Conservation (phyloP, 1,140 invertebrate species). For the Dinoponera quadriceps region DNA sequence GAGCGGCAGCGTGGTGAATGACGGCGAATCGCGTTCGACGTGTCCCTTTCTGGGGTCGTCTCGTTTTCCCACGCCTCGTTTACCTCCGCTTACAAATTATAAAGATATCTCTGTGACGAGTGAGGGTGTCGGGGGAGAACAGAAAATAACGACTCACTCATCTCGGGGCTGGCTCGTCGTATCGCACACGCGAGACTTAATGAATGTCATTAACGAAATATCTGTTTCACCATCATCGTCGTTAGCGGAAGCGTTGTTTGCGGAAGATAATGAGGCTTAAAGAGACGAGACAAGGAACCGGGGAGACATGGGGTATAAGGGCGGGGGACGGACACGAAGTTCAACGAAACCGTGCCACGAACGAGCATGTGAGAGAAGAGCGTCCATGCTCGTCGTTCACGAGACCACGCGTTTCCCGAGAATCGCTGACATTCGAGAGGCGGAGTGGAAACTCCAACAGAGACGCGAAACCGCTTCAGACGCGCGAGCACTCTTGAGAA, state of each 20-base stretch:
- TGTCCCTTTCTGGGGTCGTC: too few relatives aligned
- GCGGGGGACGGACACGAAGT: conserved; percentile 55
- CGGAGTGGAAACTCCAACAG: conserved; percentile 59
- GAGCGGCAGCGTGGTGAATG: too few relatives aligned
- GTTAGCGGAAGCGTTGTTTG: conserved; percentile 37
- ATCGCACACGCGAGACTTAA: conserved; percentile 9
- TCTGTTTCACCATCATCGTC: conserved; percentile 32
- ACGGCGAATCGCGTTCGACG: too few relatives aligned
- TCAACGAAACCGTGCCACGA: conserved; percentile 66
- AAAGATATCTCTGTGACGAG: background rate
- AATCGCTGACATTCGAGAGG: conserved; percentile 61
- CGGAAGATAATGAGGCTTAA: conserved; percentile 61
- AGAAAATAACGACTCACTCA: conserved; percentile 25
- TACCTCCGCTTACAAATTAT: background rate
- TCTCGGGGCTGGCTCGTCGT: background rate
- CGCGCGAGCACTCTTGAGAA: conserved; percentile 63
- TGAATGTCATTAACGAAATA: conserved; percentile 48
- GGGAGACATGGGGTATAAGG: conserved; percentile 44
- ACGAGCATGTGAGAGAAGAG: conserved; percentile 44
- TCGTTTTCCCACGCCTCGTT: background rate
- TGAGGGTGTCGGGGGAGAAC: background rate
- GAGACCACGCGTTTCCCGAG: conserved; percentile 37
- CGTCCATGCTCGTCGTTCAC: conserved; percentile 31
- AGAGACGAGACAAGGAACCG: conserved; percentile 51
- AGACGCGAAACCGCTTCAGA: conserved; percentile 44